Evolutionary conservation across 2,888 invertebrate species (phyloP).

Genomic region (Calameuta idolon): DNA sequence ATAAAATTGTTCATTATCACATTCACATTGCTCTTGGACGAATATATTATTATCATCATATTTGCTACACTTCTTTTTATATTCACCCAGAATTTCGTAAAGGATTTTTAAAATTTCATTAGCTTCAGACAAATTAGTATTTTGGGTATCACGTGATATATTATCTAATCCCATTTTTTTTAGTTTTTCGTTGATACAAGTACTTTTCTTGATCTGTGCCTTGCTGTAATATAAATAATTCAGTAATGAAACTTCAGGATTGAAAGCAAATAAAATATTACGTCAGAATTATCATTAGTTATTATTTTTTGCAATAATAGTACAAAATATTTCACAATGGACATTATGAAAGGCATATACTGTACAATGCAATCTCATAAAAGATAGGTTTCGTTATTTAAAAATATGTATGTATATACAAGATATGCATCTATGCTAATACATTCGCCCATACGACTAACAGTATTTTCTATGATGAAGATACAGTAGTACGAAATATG

Average conservation of each 20-base stretch:
- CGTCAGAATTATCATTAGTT: not conserved
- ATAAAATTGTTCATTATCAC: not conserved
- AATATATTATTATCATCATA: not conserved
- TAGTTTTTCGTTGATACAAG: not conserved
- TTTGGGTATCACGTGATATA: conserved; percentile 1
- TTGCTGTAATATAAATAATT: not conserved
- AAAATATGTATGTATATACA: not conserved
- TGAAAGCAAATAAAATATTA: not conserved
- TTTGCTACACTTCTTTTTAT: conserved; percentile 7
- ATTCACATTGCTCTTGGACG: not conserved
- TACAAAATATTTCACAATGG: not conserved
- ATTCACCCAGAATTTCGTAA: conserved; percentile 14
- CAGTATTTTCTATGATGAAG: not conserved
- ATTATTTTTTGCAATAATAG: not conserved
- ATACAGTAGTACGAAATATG: not conserved
- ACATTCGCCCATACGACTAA: not conserved
- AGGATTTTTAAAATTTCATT: conserved; percentile 13
- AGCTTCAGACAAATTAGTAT: conserved; percentile 9
- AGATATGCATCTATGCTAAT: not conserved
- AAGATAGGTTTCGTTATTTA: not conserved
- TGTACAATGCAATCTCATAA: not conserved
- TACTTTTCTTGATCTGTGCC: not conserved
- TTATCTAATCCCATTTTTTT: not conserved
- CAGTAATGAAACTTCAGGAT: not conserved
- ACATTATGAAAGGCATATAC: not conserved